Base-by-base conservation (phyloP, 2,888 invertebrate species). In the Eudasyphora cyanicolor region DNA sequence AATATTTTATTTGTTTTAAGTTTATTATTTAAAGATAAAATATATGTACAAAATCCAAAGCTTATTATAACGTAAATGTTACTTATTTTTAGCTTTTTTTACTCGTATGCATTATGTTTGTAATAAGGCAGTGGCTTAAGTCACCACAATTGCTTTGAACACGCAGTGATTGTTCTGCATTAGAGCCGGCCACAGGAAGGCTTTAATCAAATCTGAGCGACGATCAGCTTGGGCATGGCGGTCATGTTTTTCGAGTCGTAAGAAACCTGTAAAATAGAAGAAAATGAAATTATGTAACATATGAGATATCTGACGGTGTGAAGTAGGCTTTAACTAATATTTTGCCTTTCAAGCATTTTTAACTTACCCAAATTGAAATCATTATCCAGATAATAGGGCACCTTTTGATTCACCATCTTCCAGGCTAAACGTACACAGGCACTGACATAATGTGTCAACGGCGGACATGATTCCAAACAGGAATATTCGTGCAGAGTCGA, bases 401-500 rank as follows among this genome's bases (percentile, higher is more conserved):
- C 94, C 51, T 93, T 94, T 90, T 97, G 96, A 88, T 97, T 96
- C 75, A 95, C 94, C 89, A 98, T 93, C 84, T 95, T 94, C 98
- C 98, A 98, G 3, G 97, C 96, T n/a, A 97, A 94, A 82, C 96
- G 94, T 54, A 97, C 97, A 82, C 97, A 96, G 51, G 96, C 95
- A 35, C 95, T 94, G 74, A 97, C 96, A 91, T 97, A 97, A 87
- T 95, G 95, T 88, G 95, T 94, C 78, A 98, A 93, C 32, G 96
- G 95, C 0, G 94, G 93, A 90, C 97, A 98, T 0, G 94, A 93
- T 86, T 95, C 95, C 88, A 99, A 93, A 91, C 97, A 96, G 38
- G 98, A 97, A 92, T 98, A 99, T 93, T 98, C 98, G 89, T 97
- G 97, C 19, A 99, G 93, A 0, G 98, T 98, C 86, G 96, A 95